Percentiles rank a stretch among this genome's conserved stretches.
Conservation (phyloP, 2,113 vertebrate genomes). For the Phrynosoma platyrhinos region DNA sequence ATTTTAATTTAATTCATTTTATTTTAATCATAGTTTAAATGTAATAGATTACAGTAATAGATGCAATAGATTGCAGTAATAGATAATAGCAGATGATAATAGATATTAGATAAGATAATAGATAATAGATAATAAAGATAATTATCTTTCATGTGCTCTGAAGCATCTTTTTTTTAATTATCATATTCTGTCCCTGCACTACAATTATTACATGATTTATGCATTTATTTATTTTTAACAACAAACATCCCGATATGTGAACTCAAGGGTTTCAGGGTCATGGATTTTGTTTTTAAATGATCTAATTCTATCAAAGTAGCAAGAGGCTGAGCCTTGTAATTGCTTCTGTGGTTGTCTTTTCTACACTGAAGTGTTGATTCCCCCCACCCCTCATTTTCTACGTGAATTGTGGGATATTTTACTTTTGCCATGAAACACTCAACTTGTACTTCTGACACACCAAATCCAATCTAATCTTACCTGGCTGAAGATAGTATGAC, state of each 20-base stretch:
- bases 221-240: background rate
- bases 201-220: background rate
- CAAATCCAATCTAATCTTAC: conserved; percentile 13
- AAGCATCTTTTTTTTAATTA: no score
- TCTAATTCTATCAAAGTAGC: background rate
- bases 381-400: conserved; percentile 51
- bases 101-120: no score
- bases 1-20: no score
- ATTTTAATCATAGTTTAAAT: no score
- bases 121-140: no score
- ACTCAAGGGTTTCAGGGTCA: background rate
- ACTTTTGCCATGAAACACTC: background rate
- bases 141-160: no score
- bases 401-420: conserved; percentile 42
- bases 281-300: conserved; percentile 17
- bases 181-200: no score
- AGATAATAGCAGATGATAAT: no score
- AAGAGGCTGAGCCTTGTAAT: background rate
- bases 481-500: conserved; percentile 7
- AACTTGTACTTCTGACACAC: background rate
- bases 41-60: no score
- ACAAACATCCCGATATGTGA: background rate
- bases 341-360: conserved; percentile 49
- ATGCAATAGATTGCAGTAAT: no score
- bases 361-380: conserved; percentile 53